phyloP scores from a whole-genome alignment of 1,140 invertebrate genomes.

The Ptiloglossa arizonensis region DNA sequence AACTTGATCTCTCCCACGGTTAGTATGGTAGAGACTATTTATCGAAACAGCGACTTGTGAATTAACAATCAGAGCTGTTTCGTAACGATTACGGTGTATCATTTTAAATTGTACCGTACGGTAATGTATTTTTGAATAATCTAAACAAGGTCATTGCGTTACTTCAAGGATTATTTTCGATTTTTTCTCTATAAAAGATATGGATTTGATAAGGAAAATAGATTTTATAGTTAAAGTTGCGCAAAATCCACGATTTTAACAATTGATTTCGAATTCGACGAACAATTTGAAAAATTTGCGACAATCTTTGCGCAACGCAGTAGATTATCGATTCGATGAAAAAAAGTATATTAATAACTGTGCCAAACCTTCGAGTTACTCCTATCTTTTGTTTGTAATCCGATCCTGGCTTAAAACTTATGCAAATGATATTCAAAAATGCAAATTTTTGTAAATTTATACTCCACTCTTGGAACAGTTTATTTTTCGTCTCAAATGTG shows the following conservation, averaged over 20 bases:
- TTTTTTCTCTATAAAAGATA: too few relatives aligned
- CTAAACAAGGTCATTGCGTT: neutral
- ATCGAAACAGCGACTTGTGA: constrained; percentile 6
- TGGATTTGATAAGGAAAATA: too few relatives aligned
- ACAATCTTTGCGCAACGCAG: too few relatives aligned
- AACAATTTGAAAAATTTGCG: neutral
- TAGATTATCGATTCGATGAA: too few relatives aligned
- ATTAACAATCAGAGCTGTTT: neutral
- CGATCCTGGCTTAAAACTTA: too few relatives aligned
- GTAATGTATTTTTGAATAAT: neutral
- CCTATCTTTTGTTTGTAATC: too few relatives aligned
- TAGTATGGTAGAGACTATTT: constrained; percentile 57
- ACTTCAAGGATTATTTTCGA: too few relatives aligned
- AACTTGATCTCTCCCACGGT: constrained; percentile 46
- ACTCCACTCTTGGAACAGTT: neutral
- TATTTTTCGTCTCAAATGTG: neutral
- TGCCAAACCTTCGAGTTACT: too few relatives aligned
- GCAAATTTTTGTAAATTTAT: neutral
- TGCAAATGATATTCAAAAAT: too few relatives aligned
- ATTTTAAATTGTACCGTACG: neutral
- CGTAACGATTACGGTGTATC: neutral
- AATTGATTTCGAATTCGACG: too few relatives aligned
- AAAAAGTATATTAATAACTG: too few relatives aligned
- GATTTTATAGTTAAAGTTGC: too few relatives aligned
- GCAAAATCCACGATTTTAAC: neutral